phyloP scores from a whole-genome alignment of 30 jellyfish, hydroid and myxozoan species.

The Aurelia coerulea region DNA sequence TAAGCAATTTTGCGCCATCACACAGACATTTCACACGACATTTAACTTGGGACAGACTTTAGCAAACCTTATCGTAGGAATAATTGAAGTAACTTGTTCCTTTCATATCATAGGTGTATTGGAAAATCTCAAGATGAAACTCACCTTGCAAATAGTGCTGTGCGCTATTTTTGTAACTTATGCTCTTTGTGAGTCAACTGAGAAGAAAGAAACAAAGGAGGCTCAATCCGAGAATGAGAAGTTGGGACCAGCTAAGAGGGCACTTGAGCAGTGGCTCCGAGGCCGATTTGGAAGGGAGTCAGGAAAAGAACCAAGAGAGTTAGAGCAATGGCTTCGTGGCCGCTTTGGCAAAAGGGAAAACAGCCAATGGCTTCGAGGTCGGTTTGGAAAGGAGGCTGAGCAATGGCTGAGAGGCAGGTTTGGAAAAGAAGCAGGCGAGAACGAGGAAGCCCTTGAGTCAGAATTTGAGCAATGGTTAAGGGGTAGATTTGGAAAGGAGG shows the following conservation, averaged over 20 bases:
- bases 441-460: constrained; percentile 63
- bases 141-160: constrained; percentile 18
- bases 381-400: constrained; percentile 84
- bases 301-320: constrained; percentile 17
- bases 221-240: neutral
- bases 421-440: constrained; percentile 68
- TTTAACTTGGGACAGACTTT: no score
- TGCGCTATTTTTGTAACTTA: constrained; percentile 12
- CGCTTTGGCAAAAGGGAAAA: constrained; percentile 54
- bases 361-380: constrained; percentile 82
- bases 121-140: constrained; percentile 8
- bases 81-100: no score
- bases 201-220: constrained; percentile 13
- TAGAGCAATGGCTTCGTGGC: constrained; percentile 76
- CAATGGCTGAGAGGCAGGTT: constrained; percentile 87
- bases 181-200: constrained; percentile 37
- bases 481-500: constrained; percentile 72
- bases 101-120: no score
- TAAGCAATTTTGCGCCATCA: no score
- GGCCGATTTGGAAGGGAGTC: constrained; percentile 40
- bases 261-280: constrained; percentile 61
- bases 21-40: no score
- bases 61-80: no score
- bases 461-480: constrained; percentile 54
- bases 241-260: constrained; percentile 45